Evolutionary conservation across 2,113 vertebrate species (phyloP).

Genomic region (Psilopogon haemacephalus): DNA sequence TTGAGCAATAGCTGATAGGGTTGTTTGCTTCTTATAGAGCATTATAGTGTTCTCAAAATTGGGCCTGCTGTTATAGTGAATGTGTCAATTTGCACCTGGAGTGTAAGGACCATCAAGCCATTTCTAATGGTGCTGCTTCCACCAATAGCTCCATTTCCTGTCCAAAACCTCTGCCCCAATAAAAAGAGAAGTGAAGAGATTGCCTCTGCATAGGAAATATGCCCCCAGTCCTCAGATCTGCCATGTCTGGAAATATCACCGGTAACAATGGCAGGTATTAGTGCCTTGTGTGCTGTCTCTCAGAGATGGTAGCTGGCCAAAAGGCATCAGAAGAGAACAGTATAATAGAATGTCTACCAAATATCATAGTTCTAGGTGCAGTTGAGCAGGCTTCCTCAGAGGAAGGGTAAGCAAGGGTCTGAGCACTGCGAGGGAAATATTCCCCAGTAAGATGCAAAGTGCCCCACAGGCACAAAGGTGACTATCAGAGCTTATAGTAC

Average conservation of each 20-base stretch:
- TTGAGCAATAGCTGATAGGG: not conserved
- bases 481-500: not conserved
- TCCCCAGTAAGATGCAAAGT: not conserved
- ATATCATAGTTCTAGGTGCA: not conserved
- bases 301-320: not conserved
- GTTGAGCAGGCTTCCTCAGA: not conserved
- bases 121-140: not conserved
- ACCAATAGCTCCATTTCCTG: not conserved
- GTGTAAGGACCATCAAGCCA: not conserved
- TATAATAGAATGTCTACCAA: not conserved
- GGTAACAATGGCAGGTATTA: not conserved
- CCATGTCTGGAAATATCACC: not conserved
- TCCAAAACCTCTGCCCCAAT: not conserved
- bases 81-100: not conserved
- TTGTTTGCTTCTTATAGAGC: not conserved
- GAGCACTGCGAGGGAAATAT: not conserved
- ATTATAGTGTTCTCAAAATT: accelerated
- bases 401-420: not conserved
- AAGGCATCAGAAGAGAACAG: not conserved
- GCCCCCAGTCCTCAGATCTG: not conserved
- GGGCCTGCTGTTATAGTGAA: not conserved
- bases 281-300: not conserved
- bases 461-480: not conserved
- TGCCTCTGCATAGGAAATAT: not conserved
- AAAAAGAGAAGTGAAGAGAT: not conserved